Base-by-base conservation (phyloP, 1,140 invertebrate genomes). In the Brachionus koreanus region DNA sequence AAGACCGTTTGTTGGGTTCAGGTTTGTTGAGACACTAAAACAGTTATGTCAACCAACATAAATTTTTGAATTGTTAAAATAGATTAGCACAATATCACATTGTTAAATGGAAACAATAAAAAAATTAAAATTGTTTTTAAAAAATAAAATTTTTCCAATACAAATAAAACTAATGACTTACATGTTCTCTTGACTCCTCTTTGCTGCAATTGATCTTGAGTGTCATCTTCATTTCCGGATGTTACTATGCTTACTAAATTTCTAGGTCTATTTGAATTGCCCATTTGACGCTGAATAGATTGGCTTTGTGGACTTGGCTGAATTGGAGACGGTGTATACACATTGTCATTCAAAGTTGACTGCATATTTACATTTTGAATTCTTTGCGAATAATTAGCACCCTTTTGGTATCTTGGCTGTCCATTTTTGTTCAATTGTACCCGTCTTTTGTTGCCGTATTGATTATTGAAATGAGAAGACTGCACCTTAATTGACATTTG, bases 171-270 rank as follows among this genome's bases (percentile, higher is more conserved):
- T 23, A 33, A 2, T n/a, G 35, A 79, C 76, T 61, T 79, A 79
- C 76, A 61, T 13, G 76, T 23, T 42, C 76, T 37, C 19, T 79
- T 79, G 19, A 61, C n/a, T 25, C 76, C 76, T 35, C 76, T 79
- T 79, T 57, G 76, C 9, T 79, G 76, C 12, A n/a, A 37, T 25
- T 37, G 12, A 57, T 79, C 35, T 46, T 74, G 69, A 12, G 19
- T 43, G 6, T 74, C 69, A 74, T 74, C 69, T 74, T 74, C 69
- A 79, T 79, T 33, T 7, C 37, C 37, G 9, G 76, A 79, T 61
- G 76, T 79, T 13, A 79, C 76, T 37, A 79, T 79, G 33, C 13
- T 79, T 12, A 79, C 76, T 65, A 79, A 79, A 79, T 79, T 79
- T 23, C 76, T 39, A 25, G 76, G 76, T 23, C 76, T 57, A 37